A percentile compares a stretch with the other conserved stretches of the same genome.
phyloP scores from a whole-genome alignment of 2,888 invertebrate genomes.

The Automeris io region DNA sequence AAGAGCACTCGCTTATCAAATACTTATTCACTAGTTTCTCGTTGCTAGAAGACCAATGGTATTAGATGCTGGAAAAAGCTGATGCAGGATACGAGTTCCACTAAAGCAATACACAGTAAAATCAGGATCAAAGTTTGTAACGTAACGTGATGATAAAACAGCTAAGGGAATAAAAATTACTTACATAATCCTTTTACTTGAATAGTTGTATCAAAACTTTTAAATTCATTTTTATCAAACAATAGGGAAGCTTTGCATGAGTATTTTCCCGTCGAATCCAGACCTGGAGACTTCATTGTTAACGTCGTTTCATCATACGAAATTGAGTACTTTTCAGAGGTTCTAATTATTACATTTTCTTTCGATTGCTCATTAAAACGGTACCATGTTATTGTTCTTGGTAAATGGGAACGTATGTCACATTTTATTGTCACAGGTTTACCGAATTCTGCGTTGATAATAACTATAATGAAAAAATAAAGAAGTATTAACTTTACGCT shows the following conservation, averaged over 20 bases:
- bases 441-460: background rate
- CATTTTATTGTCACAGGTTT: background rate
- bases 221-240: background rate
- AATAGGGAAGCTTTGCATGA: background rate
- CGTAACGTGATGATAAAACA: no score
- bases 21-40: no score
- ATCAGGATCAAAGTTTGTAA: no score
- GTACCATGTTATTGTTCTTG: background rate
- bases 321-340: background rate
- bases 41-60: no score
- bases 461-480: no score
- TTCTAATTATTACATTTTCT: conserved; percentile 7
- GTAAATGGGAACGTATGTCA: conserved; percentile 1
- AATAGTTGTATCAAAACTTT: background rate
- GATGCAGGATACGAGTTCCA: no score
- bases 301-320: conserved; percentile 3
- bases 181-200: background rate
- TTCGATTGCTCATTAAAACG: background rate
- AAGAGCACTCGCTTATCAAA: no score
- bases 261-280: background rate
- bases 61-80: no score
- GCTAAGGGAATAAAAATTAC: no score
- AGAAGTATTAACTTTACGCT: no score
- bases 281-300: background rate
- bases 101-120: no score